Evolutionary conservation across 2,113 vertebrate species (phyloP).

Genomic region (Sakesphorus luctuosus): DNA sequence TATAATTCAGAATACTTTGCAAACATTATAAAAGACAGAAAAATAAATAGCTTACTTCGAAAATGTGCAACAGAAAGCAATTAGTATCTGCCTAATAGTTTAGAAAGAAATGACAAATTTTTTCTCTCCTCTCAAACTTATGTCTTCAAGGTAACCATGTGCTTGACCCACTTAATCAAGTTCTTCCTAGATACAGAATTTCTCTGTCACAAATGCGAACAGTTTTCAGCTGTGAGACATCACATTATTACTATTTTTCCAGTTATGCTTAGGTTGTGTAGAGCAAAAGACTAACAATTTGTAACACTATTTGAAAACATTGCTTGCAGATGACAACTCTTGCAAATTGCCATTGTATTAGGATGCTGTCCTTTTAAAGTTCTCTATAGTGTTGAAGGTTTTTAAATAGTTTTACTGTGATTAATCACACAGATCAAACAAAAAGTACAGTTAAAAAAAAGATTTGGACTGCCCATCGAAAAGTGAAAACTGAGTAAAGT

Average conservation of each 20-base stretch:
- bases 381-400: not conserved
- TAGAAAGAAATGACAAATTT: not conserved
- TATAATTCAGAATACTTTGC: not conserved
- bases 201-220: not conserved
- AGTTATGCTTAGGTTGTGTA: not conserved
- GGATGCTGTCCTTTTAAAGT: not conserved
- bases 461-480: not conserved
- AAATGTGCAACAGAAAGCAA: not conserved
- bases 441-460: not conserved
- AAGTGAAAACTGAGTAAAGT: not conserved
- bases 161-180: not conserved
- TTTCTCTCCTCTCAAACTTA: not conserved
- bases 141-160: not conserved
- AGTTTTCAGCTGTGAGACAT: not conserved
- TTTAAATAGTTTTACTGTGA: not conserved
- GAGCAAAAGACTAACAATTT: not conserved
- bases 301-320: not conserved
- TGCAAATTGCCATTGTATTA: not conserved
- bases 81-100: not conserved
- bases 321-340: not conserved
- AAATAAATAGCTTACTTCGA: not conserved
- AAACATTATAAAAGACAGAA: not conserved
- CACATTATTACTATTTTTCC: not conserved
- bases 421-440: not conserved
- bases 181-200: not conserved